Conservation (phyloP, 2,888 invertebrate species). For the Phalera bucephala region DNA sequence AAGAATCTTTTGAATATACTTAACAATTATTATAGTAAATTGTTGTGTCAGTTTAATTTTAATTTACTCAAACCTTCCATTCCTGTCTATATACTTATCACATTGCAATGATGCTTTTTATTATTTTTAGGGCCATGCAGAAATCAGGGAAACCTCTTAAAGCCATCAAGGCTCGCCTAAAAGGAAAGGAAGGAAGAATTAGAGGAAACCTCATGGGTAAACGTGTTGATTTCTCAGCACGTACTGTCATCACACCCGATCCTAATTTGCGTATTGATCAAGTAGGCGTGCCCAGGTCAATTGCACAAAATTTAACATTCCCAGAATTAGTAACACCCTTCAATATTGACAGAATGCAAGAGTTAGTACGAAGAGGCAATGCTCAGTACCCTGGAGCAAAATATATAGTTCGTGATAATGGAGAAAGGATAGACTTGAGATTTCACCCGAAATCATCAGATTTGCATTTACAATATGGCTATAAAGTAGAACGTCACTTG, state of each 20-base stretch:
- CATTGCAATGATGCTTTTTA: too few species aligned
- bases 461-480: slow-evolving; percentile 97
- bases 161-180: slow-evolving; percentile 97
- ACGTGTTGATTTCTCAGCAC: slow-evolving; percentile 99
- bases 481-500: slow-evolving; percentile 98
- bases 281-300: slow-evolving; percentile 98
- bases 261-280: slow-evolving; percentile 97
- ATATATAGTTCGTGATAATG: slow-evolving; percentile 99
- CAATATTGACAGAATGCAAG: slow-evolving; percentile 97
- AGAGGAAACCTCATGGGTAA: slow-evolving; percentile 99
- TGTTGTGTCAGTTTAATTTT: too few species aligned
- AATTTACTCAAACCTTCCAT: too few species aligned
- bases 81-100: slow-evolving; percentile 7
- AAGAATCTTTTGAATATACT: too few species aligned
- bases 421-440: slow-evolving; percentile 98
- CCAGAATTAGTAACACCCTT: slow-evolving; percentile 99
- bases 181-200: slow-evolving; percentile 99
- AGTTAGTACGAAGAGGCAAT: slow-evolving; percentile 97
- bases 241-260: slow-evolving; percentile 99
- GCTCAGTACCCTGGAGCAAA: slow-evolving; percentile 99
- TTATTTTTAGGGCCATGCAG: slow-evolving; percentile 92
- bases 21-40: too few species aligned
- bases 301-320: slow-evolving; percentile 99
- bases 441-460: slow-evolving; percentile 99
- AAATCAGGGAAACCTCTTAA: slow-evolving; percentile 99